Evolutionary conservation across 2,797 vertebrate genomes (phyloP), one percentile per base, ranked within the genome.

Genomic region (Myotis daubentonii): DNA sequence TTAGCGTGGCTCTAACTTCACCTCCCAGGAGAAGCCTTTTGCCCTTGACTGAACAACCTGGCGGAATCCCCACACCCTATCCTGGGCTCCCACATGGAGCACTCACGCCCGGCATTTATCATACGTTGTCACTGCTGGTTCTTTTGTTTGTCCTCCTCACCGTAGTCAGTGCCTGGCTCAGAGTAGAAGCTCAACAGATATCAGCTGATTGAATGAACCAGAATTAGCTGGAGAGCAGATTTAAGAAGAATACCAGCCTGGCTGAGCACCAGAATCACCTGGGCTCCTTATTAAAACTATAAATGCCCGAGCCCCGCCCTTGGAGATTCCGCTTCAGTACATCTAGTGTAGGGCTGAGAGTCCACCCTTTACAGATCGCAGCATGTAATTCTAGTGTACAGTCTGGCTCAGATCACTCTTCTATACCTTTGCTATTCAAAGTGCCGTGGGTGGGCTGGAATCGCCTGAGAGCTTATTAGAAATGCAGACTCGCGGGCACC

Each of bases 171-270:
- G 57, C 71, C 51, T 92, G 81, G 41, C 66, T 92, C 65, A 71
- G 51, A 71, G 22, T 25, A 85, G 81, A 92, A 47, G 38, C 23
- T 92, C 71, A 55, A 71, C 85, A 83, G 80, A 30, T 57, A 23
- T 6, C 92, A 91, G 83, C 74, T 74, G 80, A 75, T 22, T 75
- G 76, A 62, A 91, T 55, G 8, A 53, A 70, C 51, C 41, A 80
- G 83, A 90, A 93, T 68, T 47, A 65, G 65, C 66, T 44, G 83
- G 89, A 97, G 44, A 55, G 62, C 23, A 68, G 92, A 76, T 30
- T 89, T 51, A 80, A 85, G 86, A 81, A 82, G 87, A 81, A 81
- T 49, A 33, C 49, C 10, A 25, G 55, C 65, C 70, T 60, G 84
- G 47, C 60, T 62, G 33, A 85, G 23, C 38, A 81, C 70, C 20